phyloP scores from a whole-genome alignment of 2,113 vertebrate genomes.

The Equus quagga region DNA sequence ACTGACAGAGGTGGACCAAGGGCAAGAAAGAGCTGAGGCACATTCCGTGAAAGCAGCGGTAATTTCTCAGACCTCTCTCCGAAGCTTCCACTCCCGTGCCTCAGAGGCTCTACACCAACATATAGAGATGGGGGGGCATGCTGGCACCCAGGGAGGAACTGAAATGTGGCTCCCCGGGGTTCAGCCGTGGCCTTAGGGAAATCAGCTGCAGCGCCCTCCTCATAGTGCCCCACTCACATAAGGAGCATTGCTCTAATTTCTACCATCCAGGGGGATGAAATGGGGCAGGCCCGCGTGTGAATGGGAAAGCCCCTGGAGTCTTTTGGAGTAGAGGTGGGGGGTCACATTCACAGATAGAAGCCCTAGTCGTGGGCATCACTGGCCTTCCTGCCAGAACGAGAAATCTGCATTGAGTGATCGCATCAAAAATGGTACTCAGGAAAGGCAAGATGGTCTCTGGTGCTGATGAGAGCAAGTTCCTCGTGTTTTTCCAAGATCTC shows the following conservation, averaged over 20 bases:
- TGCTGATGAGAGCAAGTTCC: constrained; percentile 73
- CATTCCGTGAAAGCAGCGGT: not conserved
- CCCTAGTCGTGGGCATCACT: not conserved
- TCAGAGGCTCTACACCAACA: not conserved
- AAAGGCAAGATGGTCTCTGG: not conserved
- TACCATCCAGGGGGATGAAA: not conserved
- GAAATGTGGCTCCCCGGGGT: not conserved
- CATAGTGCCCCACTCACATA: rapidly evolving
- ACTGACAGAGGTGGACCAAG: not conserved
- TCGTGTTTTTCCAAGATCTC: constrained; percentile 59
- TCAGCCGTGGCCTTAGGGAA: not conserved
- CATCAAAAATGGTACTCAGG: not conserved
- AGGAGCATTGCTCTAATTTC: not conserved
- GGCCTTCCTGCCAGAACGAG: not conserved
- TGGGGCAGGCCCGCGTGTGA: not conserved
- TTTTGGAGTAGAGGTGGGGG: not conserved
- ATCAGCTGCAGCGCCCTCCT: not conserved
- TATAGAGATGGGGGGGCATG: not conserved
- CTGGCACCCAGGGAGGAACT: not conserved
- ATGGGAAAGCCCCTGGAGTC: not conserved
- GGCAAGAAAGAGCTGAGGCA: not conserved
- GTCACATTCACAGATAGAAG: not conserved
- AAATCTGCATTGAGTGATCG: not conserved
- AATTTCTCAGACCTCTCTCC: not conserved
- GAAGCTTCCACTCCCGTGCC: not conserved